Conservation (phyloP, 2,797 vertebrate species). For the Rhyacichthys aspro region DNA sequence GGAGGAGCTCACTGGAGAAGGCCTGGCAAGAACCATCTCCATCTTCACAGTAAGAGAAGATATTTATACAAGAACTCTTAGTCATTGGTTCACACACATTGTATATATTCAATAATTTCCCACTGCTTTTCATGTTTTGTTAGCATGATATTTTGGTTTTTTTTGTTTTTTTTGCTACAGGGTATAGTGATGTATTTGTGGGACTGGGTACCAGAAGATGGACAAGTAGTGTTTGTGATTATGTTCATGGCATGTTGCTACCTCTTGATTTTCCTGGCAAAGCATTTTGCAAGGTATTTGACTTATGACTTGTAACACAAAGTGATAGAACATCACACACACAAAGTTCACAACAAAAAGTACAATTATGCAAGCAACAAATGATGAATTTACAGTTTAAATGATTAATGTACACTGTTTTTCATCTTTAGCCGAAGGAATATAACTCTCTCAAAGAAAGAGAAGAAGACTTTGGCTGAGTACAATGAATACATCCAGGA, state of each 20-base stretch:
- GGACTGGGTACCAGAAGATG: constrained; percentile 84
- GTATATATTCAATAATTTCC: background rate
- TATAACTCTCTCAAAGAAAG: constrained; percentile 80
- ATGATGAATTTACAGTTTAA: background rate
- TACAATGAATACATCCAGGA: constrained; percentile 79
- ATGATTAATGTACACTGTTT: background rate
- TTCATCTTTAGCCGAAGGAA: constrained; percentile 63
- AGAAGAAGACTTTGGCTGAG: constrained; percentile 76
- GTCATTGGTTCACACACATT: background rate
- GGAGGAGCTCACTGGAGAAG: constrained; percentile 73
- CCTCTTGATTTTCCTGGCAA: constrained; percentile 77
- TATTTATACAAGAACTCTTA: background rate
- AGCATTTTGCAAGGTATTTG: constrained; percentile 78
- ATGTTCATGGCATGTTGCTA: constrained; percentile 76
- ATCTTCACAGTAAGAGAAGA: constrained; percentile 58
- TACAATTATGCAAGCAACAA: background rate
- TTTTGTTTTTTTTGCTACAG: constrained; percentile 56
- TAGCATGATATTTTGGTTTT: background rate
- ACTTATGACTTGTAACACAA: too few relatives aligned
- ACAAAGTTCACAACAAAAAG: background rate
- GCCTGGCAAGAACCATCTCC: constrained; percentile 50
- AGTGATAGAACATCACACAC: background rate
- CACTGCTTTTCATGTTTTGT: background rate
- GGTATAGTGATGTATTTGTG: constrained; percentile 75
- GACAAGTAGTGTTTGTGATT: constrained; percentile 78